Percentiles rank a stretch among this genome's conserved stretches.
phyloP scores from a whole-genome alignment of 2,113 vertebrate genomes.

The Machaerirhynchus nigripectus region DNA sequence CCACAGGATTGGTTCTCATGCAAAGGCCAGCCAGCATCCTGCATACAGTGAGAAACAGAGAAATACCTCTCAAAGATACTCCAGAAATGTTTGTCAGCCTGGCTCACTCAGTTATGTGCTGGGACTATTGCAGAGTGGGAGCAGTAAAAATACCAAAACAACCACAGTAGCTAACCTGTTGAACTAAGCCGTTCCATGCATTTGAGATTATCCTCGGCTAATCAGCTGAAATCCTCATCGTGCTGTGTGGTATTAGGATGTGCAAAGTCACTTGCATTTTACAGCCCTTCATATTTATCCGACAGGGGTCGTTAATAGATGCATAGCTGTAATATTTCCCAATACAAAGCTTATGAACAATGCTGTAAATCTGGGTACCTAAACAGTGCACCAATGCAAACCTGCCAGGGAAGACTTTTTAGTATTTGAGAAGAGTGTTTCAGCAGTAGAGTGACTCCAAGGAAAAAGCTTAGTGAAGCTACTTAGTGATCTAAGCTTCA shows the following conservation, averaged over 20 bases:
- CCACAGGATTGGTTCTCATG: background rate
- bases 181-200: conserved; percentile 39
- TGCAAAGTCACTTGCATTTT: conserved; percentile 34
- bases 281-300: background rate
- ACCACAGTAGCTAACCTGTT: conserved; percentile 5
- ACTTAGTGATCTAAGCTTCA: conserved; percentile 38
- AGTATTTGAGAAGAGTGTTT: background rate
- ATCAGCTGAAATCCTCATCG: conserved; percentile 24
- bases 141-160: background rate
- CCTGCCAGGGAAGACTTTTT: background rate
- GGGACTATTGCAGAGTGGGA: background rate
- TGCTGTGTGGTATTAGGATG: conserved; percentile 4
- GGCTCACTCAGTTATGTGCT: background rate
- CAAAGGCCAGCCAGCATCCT: background rate
- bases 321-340: background rate
- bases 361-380: background rate
- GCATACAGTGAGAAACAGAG: background rate
- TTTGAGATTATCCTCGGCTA: conserved; percentile 51
- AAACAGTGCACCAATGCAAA: background rate
- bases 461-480: background rate
- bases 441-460: background rate
- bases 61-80: background rate
- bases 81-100: background rate
- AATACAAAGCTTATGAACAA: background rate
- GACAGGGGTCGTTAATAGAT: background rate